A percentile compares a stretch with the other conserved stretches of the same genome.
Evolutionary conservation across 1,140 invertebrate genomes (phyloP).

Genomic region (Zophobas atratus): DNA sequence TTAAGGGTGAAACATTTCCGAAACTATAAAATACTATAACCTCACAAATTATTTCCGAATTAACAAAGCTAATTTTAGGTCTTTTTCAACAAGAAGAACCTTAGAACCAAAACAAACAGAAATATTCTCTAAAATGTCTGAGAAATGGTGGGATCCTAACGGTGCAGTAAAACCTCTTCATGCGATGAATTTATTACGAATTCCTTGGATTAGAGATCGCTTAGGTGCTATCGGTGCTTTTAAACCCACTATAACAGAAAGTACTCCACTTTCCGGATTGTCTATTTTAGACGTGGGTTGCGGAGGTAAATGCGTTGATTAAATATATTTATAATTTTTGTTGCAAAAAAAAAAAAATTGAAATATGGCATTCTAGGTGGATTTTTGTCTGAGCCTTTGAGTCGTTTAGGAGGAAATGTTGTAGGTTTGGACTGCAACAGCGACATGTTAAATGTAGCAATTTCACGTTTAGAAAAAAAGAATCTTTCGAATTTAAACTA

Average conservation of each 20-base stretch:
- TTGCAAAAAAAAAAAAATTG: too few species aligned
- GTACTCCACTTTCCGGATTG: constrained; percentile 72
- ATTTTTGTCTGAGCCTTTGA: constrained; percentile 66
- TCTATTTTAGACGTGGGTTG: constrained; percentile 91
- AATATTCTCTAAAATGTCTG: too few species aligned
- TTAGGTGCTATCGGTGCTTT: constrained; percentile 81
- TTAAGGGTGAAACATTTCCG: too few species aligned
- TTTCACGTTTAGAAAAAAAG: constrained; percentile 70
- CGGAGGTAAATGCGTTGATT: constrained; percentile 71
- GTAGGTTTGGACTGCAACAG: constrained; percentile 87
- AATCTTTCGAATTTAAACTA: constrained; percentile 62
- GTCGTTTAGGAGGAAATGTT: constrained; percentile 82
- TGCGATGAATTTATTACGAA: constrained; percentile 73
- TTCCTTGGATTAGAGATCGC: constrained; percentile 68
- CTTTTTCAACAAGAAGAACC: too few species aligned
- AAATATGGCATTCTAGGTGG: constrained; percentile 37
- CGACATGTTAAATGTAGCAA: constrained; percentile 80
- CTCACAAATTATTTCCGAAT: too few species aligned
- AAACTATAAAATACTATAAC: too few species aligned
- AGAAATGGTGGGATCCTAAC: too few species aligned
- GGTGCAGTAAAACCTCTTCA: too few species aligned
- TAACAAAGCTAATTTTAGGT: too few species aligned
- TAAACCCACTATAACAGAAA: constrained; percentile 56
- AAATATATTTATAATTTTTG: too few species aligned
- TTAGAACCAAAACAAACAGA: too few species aligned